A percentile compares a stretch with the other conserved stretches of the same genome.
Conservation (phyloP, 2,113 vertebrate genomes). For the Xiphophorus maculatus region DNA sequence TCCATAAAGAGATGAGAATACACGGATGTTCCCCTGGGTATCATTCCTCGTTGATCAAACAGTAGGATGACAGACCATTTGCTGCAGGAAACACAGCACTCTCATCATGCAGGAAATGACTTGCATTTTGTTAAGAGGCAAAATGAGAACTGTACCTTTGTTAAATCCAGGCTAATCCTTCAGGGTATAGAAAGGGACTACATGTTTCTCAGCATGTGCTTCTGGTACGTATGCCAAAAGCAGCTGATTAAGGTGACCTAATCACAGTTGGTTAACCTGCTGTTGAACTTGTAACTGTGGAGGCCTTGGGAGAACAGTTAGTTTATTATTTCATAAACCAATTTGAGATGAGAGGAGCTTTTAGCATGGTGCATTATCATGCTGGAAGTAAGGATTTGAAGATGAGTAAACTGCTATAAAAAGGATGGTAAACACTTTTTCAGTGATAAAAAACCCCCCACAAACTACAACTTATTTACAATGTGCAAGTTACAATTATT, state of each 20-base stretch:
- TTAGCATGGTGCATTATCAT: too few relatives aligned
- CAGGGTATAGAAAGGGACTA: constrained; percentile 4
- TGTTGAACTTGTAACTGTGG: not conserved
- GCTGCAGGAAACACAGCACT: constrained; percentile 66
- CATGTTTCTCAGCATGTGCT: constrained; percentile 7
- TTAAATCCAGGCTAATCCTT: constrained; percentile 9
- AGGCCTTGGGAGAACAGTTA: too few relatives aligned
- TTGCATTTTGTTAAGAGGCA: constrained; percentile 44
- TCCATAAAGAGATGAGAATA: constrained; percentile 53
- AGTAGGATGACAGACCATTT: constrained; percentile 65
- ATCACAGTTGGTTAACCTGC: not conserved
- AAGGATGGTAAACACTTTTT: too few relatives aligned
- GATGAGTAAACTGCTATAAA: too few relatives aligned
- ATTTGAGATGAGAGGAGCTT: too few relatives aligned
- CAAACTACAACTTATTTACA: too few relatives aligned
- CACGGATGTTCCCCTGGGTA: constrained; percentile 48
- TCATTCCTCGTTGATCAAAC: constrained; percentile 71
- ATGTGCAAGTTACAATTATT: not conserved
- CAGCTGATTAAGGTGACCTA: constrained; percentile 45
- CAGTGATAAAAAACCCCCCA: too few relatives aligned
- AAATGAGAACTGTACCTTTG: constrained; percentile 42
- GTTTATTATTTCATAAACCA: too few relatives aligned
- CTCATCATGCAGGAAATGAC: constrained; percentile 58
- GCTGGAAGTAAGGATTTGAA: too few relatives aligned
- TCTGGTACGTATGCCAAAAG: not conserved